A percentile compares a stretch with the other conserved stretches of the same genome.
Evolutionary conservation across 2,113 vertebrate species (phyloP).

Genomic region (Pachyramphus minor): DNA sequence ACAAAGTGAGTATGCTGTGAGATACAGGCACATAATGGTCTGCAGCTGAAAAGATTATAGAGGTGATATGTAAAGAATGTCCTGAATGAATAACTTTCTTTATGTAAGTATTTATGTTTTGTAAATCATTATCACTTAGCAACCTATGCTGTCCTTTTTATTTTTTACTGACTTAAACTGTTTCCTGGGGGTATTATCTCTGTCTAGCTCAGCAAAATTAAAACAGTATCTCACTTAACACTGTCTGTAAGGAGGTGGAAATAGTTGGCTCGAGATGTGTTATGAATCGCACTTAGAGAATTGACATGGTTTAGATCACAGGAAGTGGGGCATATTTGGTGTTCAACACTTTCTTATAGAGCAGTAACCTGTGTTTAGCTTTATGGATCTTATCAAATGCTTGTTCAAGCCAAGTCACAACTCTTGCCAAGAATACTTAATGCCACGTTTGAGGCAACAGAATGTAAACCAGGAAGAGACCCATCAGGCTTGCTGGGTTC

Average conservation of each 20-base stretch:
- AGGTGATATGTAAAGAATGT: constrained; percentile 1
- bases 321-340: constrained; percentile 13
- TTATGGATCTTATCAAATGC: constrained; percentile 18
- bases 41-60: neutral
- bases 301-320: neutral
- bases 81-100: constrained; percentile 22
- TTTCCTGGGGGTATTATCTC: constrained; percentile 7
- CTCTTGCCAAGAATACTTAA: constrained; percentile 14
- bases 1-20: neutral
- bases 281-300: neutral
- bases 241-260: neutral
- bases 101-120: neutral
- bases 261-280: neutral
- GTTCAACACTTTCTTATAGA: constrained; percentile 60
- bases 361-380: neutral
- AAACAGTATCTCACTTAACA: constrained; percentile 2
- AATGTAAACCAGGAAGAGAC: neutral
- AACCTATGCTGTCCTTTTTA: neutral
- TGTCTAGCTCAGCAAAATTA: constrained; percentile 26
- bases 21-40: neutral
- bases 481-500: neutral
- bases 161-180: neutral
- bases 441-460: accelerated
- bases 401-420: neutral
- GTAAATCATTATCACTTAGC: constrained; percentile 3